Percentiles rank a stretch among this genome's conserved stretches.
phyloP scores from a whole-genome alignment of 2,888 invertebrate species.

The Eupithecia subfuscata region DNA sequence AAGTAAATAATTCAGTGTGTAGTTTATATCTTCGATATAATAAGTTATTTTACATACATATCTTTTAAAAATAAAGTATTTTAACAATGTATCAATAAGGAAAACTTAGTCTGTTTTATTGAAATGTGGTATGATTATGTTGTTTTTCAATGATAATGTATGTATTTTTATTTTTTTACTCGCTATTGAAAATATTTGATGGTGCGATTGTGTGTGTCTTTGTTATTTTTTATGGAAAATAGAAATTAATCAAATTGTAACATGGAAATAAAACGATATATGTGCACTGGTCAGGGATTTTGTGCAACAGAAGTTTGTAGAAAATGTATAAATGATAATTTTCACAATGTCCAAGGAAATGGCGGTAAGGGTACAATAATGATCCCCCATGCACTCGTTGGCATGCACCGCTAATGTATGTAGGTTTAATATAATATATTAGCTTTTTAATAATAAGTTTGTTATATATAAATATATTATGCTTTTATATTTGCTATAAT shows the following conservation, averaged over 20 bases:
- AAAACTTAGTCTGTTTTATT: neutral
- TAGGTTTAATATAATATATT: slow-evolving; percentile 7
- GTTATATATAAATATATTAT: neutral
- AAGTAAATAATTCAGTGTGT: slow-evolving; percentile 64
- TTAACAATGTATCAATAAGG: slow-evolving; percentile 11
- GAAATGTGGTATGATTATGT: neutral
- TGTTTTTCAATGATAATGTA: neutral
- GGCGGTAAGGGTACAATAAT: slow-evolving; percentile 74
- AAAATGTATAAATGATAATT: slow-evolving; percentile 70
- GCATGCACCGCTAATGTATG: slow-evolving; percentile 60
- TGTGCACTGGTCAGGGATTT: slow-evolving; percentile 50
- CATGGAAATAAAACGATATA: neutral
- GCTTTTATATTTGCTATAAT: neutral
- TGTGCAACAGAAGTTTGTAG: slow-evolving; percentile 48
- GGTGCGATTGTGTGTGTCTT: neutral
- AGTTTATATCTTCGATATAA: slow-evolving; percentile 38
- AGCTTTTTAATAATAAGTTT: neutral
- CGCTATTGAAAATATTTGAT: neutral
- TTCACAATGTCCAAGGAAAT: slow-evolving; percentile 80
- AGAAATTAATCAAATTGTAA: neutral
- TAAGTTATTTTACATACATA: slow-evolving; percentile 26
- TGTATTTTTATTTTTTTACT: neutral
- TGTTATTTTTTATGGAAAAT: neutral
- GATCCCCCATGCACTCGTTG: slow-evolving; percentile 79
- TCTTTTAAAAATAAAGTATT: slow-evolving; percentile 30